Evolutionary conservation across 2,113 vertebrate species (phyloP).

Genomic region (Sphyrna mokarran): DNA sequence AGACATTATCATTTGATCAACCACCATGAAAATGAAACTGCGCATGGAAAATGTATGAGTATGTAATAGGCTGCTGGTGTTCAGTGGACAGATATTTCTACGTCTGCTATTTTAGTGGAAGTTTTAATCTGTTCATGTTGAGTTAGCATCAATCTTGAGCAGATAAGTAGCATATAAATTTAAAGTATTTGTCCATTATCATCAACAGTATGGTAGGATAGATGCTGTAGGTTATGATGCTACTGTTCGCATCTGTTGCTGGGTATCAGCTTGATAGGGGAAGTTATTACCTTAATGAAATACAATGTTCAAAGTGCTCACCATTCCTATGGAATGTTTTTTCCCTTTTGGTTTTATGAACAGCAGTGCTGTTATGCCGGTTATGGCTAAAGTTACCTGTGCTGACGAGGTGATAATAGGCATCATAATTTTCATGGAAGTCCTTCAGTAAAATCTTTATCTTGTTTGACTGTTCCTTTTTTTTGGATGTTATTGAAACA

Average conservation of each 20-base stretch:
- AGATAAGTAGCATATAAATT: background rate
- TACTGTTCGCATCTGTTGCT: background rate
- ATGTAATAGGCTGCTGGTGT: background rate
- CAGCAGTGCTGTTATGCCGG: background rate
- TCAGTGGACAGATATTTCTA: background rate
- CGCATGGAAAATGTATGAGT: background rate
- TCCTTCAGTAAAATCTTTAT: background rate
- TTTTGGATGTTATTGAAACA: too few relatives aligned
- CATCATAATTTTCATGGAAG: background rate
- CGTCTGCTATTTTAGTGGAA: background rate
- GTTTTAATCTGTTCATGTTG: background rate
- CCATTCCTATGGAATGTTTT: background rate
- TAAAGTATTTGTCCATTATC: background rate
- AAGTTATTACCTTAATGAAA: background rate
- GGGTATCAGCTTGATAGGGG: background rate
- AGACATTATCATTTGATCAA: background rate
- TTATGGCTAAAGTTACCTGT: background rate
- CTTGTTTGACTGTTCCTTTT: background rate
- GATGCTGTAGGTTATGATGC: background rate
- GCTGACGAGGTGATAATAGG: background rate
- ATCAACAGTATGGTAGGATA: background rate
- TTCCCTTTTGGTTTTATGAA: background rate
- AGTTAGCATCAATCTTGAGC: background rate
- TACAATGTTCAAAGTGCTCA: background rate
- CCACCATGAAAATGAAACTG: background rate